Percentiles rank a stretch among this genome's conserved stretches.
Evolutionary conservation across 2,797 vertebrate genomes (phyloP).

Genomic region (Tolypeutes matacus): DNA sequence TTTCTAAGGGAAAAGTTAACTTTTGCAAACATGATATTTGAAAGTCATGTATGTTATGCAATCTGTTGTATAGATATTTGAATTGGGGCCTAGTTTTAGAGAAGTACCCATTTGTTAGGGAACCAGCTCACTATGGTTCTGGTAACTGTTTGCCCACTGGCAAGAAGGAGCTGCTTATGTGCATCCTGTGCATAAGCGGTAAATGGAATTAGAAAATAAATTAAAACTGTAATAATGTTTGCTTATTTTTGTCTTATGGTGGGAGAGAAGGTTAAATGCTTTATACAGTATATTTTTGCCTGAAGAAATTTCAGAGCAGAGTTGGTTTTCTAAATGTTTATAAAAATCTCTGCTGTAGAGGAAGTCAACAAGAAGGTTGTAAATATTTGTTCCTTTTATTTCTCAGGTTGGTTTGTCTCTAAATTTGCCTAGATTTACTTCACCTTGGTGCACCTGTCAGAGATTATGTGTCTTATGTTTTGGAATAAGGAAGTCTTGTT

Average conservation of each 20-base stretch:
- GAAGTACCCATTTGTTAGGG: slow-evolving; percentile 8
- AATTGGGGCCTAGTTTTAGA: neutral
- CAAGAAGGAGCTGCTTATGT: neutral
- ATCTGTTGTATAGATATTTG: neutral
- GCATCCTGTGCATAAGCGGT: neutral
- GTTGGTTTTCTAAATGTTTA: slow-evolving; percentile 34
- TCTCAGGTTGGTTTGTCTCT: slow-evolving; percentile 43
- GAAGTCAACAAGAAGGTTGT: neutral
- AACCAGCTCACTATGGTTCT: neutral
- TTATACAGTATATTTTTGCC: slow-evolving; percentile 44
- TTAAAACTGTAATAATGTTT: neutral
- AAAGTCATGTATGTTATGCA: neutral
- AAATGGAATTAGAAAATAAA: slow-evolving; percentile 34
- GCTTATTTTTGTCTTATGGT: neutral
- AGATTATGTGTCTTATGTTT: slow-evolving; percentile 17
- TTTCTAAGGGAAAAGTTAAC: slow-evolving; percentile 13
- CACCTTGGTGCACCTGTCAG: neutral
- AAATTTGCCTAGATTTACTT: slow-evolving; percentile 53
- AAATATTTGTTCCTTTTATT: slow-evolving; percentile 62
- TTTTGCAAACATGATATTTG: neutral
- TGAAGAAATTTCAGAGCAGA: neutral
- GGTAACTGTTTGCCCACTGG: neutral
- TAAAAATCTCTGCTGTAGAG: neutral
- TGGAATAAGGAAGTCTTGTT: slow-evolving; percentile 38
- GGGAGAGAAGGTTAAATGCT: neutral